Evolutionary conservation across 1,140 invertebrate species (phyloP), one percentile per base, ranked within the genome.

Genomic region (Drosophila lowei): DNA sequence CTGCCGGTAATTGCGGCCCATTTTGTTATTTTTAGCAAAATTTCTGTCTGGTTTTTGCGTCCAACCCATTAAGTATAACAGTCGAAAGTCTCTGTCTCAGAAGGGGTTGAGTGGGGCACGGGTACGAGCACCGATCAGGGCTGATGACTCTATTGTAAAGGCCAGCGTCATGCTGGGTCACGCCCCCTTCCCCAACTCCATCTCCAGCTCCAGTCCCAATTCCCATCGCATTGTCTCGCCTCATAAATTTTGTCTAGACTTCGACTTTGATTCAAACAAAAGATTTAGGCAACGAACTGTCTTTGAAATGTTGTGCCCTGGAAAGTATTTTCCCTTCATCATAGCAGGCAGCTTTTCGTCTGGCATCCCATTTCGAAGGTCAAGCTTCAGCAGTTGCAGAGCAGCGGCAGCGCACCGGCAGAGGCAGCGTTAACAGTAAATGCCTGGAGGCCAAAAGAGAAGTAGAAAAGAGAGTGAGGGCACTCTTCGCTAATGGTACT

Each of bases 251-350:
- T 65, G 71, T 78, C 65, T 56, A 50, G 43, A 48, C 68, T 48
- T 21, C 16, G 50, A 34, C 68, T 68, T 21, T 23, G 50, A 34
- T 34, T 56, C 71, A 81, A 63, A 88, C 81, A 86, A 86, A 86
- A 81, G 81, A 86, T 83, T 86, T 88, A 83, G 74, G 81, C 81
- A 86, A 86, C 81, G 66, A 86, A 86, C 81, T 88, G 57, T 59
- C 30, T 64, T 56, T 50, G 61, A 75, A 79, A 68, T 68, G 65
- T 25, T 13, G 48, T 44, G 60, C 43, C 6, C 43, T 74, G 62
- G 71, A 74, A 74, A 74, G 72, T 70, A 56, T 71, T 34, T 44
- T 15, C 28, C 30, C 46, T 47, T 53, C 18, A 18, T 18, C 53
- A 57, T 41, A 6, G 43, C 15, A 9, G n/a, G 25, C 55, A 41